phyloP scores from a whole-genome alignment of 2,888 invertebrate genomes.

The Erynnis tages region DNA sequence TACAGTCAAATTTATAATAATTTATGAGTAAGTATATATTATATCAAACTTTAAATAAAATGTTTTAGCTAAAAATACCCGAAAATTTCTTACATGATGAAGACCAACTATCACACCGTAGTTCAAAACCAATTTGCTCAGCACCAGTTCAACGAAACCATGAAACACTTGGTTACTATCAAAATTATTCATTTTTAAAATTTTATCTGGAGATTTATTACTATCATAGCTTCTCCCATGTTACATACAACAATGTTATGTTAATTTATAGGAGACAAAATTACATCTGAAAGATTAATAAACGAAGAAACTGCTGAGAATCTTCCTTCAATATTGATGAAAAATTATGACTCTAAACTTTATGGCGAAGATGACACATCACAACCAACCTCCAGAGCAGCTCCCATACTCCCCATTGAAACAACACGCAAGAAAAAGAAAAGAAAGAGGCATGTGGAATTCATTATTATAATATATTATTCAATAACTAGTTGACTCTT shows the following conservation, averaged over 20 bases:
- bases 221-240: no score
- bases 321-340: conserved; percentile 52
- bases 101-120: conserved; percentile 50
- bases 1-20: no score
- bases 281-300: conserved; percentile 46
- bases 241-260: no score
- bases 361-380: conserved; percentile 74
- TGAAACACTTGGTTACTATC: conserved; percentile 45
- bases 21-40: no score
- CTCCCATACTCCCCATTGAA: conserved; percentile 61
- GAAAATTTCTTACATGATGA: conserved; percentile 59
- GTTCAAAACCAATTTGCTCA: conserved; percentile 47
- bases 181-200: background rate
- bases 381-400: conserved; percentile 67
- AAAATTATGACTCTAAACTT: conserved; percentile 60
- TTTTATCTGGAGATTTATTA: background rate
- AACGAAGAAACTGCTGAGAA: conserved; percentile 62
- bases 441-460: conserved; percentile 66
- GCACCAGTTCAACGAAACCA: conserved; percentile 54
- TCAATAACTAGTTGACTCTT: no score
- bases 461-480: no score
- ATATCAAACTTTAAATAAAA: no score
- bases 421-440: conserved; percentile 68
- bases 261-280: conserved; percentile 48
- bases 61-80: conserved; percentile 56